Conservation (phyloP, 2,113 vertebrate species). For the Zosterops hypoxanthus region DNA sequence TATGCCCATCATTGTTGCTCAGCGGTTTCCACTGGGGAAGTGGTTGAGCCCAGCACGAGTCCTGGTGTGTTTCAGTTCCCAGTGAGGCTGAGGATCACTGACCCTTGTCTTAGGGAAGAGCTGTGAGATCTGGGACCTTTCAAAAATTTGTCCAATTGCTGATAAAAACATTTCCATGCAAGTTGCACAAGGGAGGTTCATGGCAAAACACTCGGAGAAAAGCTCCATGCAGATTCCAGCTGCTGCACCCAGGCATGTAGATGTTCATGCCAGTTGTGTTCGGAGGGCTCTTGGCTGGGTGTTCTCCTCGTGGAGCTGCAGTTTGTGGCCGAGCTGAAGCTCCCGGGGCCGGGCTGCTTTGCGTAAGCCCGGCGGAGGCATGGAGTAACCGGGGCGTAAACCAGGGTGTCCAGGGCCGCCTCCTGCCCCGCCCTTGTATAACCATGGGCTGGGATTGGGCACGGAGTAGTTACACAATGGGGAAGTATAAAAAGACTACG, state of each 20-base stretch:
- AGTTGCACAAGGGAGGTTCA: neutral
- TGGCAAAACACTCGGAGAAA: neutral
- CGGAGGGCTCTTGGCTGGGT: neutral
- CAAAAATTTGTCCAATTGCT: neutral
- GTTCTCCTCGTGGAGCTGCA: neutral
- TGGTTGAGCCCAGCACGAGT: neutral
- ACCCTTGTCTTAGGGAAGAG: neutral
- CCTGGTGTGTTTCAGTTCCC: neutral
- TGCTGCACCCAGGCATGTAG: neutral
- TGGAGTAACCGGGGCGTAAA: neutral
- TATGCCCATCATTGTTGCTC: neutral
- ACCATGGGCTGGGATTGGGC: slow-evolving; percentile 31
- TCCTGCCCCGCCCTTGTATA: slow-evolving; percentile 42
- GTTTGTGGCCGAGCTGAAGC: neutral
- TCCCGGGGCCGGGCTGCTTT: neutral
- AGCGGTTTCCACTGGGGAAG: neutral
- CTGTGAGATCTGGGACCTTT: neutral
- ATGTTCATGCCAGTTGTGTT: neutral
- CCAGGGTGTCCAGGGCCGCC: slow-evolving; percentile 32
- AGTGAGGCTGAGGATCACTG: neutral
- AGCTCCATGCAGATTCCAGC: neutral
- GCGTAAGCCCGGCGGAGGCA: neutral
- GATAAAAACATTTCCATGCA: neutral
- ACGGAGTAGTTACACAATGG: slow-evolving; percentile 65
- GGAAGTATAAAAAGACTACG: neutral